phyloP scores from a whole-genome alignment of 2,797 vertebrate genomes.

The Dryobates pubescens region DNA sequence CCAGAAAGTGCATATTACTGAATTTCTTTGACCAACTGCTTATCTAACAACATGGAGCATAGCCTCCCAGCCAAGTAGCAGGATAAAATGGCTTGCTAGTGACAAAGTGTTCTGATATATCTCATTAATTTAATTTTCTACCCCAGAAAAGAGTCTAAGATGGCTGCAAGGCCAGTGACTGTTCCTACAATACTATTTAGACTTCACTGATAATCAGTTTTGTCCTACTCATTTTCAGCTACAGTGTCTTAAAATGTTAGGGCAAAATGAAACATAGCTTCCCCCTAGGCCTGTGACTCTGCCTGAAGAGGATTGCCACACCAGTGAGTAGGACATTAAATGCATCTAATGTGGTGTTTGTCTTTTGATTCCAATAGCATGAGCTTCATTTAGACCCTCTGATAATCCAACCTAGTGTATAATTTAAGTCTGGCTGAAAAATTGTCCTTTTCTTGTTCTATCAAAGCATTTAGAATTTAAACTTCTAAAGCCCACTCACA shows the following conservation, averaged over 20 bases:
- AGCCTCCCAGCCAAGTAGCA: background rate
- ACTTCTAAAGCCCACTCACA: background rate
- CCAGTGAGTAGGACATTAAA: background rate
- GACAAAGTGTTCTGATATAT: background rate
- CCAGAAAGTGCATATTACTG: background rate
- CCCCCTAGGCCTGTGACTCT: background rate
- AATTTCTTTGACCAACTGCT: background rate
- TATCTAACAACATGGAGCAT: background rate
- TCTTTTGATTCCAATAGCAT: background rate
- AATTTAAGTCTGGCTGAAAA: background rate
- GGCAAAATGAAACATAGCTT: background rate
- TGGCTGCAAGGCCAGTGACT: background rate
- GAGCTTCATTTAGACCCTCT: background rate
- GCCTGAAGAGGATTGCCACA: background rate
- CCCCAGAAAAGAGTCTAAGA: background rate
- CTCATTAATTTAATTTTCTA: background rate
- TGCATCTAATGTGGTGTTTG: background rate
- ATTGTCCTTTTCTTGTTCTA: background rate
- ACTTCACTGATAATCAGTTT: background rate
- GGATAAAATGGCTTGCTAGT: background rate
- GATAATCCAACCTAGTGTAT: background rate
- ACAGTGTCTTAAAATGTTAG: background rate
- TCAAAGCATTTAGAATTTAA: background rate
- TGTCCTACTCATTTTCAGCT: background rate
- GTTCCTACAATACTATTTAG: background rate